phyloP scores from a whole-genome alignment of 2,888 invertebrate genomes.

The Zhuqinia jingwanae region DNA sequence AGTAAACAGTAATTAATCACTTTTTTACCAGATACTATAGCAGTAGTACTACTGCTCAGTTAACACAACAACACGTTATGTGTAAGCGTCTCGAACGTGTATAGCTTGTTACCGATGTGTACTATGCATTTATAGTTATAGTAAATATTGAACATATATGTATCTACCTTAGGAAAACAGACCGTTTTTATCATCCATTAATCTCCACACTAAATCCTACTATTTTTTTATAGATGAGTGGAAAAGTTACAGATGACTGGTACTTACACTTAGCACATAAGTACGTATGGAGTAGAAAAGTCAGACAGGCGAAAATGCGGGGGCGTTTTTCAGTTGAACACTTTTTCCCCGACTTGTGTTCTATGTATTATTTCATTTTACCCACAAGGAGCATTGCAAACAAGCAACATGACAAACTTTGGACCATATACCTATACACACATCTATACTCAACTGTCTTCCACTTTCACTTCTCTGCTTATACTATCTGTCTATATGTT shows the following conservation, averaged over 20 bases:
- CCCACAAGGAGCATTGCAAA: too few relatives aligned
- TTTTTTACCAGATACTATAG: background rate
- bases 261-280: background rate
- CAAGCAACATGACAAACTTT: too few relatives aligned
- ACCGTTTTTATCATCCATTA: constrained; percentile 16
- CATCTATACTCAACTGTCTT: too few relatives aligned
- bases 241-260: constrained; percentile 27
- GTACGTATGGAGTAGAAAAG: background rate
- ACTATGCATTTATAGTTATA: background rate
- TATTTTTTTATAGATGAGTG: too few relatives aligned
- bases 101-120: background rate
- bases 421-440: too few relatives aligned
- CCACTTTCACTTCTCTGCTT: background rate
- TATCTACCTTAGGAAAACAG: background rate
- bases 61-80: background rate
- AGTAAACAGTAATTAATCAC: constrained; percentile 44
- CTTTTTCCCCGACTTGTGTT: background rate
- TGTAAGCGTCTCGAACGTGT: background rate
- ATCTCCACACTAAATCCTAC: constrained; percentile 20
- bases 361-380: background rate
- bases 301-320: constrained; percentile 23
- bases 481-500: background rate
- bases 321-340: constrained; percentile 26
- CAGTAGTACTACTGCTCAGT: background rate
- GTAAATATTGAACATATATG: too few relatives aligned